A percentile compares a stretch with the other conserved stretches of the same genome.
These are phyloP conservation scores for Phoeniculus purpureus DNA, from an alignment of 2,797 vertebrate genomes.

Conservation along the genomic window DNA sequence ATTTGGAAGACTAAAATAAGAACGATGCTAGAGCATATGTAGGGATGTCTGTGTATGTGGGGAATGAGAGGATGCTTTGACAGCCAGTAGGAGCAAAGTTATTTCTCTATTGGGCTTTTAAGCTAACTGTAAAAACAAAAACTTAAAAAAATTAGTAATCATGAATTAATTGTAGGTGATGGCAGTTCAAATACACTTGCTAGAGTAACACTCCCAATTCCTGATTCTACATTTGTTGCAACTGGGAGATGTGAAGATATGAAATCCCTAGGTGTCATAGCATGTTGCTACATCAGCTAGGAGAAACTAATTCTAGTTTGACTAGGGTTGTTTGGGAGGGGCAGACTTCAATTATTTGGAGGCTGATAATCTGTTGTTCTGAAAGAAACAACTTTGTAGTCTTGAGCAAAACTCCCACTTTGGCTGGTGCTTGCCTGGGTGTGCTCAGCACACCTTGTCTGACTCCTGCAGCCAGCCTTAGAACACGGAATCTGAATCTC, in stretches of 20 bases:
- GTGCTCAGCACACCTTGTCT: not conserved
- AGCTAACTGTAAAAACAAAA: not conserved
- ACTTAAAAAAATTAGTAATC: not conserved
- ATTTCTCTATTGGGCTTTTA: not conserved
- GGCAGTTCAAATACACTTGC: not conserved
- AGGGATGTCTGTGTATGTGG: not conserved
- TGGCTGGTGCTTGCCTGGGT: constrained; percentile 23
- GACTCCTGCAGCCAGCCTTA: not conserved
- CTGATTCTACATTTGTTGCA: constrained; percentile 14
- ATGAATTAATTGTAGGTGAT: not conserved
- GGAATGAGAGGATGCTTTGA: not conserved
- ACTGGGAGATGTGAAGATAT: constrained; percentile 15
- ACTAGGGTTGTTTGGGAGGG: constrained; percentile 52
- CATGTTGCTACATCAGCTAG: constrained; percentile 34
- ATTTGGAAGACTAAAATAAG: not conserved
- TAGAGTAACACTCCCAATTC: not conserved
- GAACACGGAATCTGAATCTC: not conserved
- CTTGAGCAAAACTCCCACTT: not conserved
- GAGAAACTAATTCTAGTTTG: constrained; percentile 39
- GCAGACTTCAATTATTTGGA: constrained; percentile 40
- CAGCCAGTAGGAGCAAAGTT: not conserved
- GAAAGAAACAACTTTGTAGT: constrained; percentile 26
- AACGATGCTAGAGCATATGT: not conserved
- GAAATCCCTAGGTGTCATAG: constrained; percentile 41
- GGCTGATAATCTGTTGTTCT: constrained; percentile 51